Percentiles rank a stretch among this genome's conserved stretches.
Evolutionary conservation across 1,140 invertebrate species (phyloP).

Genomic region (Vanessa tameamea): DNA sequence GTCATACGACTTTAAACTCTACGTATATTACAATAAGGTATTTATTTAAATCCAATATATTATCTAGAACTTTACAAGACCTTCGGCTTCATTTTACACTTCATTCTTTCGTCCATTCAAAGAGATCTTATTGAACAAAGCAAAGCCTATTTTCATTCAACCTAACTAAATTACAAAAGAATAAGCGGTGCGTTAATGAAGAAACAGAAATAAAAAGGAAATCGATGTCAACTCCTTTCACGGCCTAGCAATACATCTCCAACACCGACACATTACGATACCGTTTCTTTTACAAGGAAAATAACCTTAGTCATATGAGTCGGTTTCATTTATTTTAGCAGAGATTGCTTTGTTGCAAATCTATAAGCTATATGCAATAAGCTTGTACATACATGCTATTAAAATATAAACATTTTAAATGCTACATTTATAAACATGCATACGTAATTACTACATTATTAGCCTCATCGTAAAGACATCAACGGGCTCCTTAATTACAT

Average conservation of each 20-base stretch:
- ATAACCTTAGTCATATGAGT: neutral
- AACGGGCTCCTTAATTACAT: constrained; percentile 24
- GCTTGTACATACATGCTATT: neutral
- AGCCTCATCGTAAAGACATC: constrained; percentile 29
- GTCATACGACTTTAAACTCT: neutral
- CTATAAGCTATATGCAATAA: too few species aligned
- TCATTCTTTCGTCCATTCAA: constrained; percentile 27
- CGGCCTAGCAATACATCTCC: constrained; percentile 1
- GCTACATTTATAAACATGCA: neutral
- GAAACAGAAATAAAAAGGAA: constrained; percentile 23
- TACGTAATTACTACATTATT: neutral
- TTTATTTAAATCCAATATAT: constrained; percentile 3
- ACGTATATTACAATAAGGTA: neutral
- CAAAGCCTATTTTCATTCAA: constrained; percentile 30
- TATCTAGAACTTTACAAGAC: constrained; percentile 13
- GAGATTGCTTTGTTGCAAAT: neutral
- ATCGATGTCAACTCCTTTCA: constrained; percentile 37
- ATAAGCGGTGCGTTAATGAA: constrained; percentile 23
- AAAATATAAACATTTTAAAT: neutral
- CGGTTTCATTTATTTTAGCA: neutral
- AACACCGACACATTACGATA: neutral
- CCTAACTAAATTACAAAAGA: constrained; percentile 34
- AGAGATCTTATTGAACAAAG: constrained; percentile 20
- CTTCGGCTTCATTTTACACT: constrained; percentile 28
- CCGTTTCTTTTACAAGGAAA: neutral